Percentiles rank a stretch among this genome's conserved stretches.
phyloP scores from a whole-genome alignment of 2,797 vertebrate genomes.

The Micromesistius poutassou region DNA sequence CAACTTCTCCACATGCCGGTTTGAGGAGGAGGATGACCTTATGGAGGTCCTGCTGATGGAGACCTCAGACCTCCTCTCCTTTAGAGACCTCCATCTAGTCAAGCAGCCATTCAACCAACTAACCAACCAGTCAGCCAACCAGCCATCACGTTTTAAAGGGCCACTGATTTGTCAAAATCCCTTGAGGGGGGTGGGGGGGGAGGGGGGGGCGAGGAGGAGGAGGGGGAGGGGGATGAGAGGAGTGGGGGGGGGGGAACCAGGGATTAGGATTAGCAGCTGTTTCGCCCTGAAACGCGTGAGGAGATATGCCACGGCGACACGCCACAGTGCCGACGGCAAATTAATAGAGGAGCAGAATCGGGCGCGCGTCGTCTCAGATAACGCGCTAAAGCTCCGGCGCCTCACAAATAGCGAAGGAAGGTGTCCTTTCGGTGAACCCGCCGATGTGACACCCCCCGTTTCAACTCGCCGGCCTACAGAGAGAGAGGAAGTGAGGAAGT shows the following conservation, averaged over 20 bases:
- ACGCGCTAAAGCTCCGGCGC: constrained; percentile 62
- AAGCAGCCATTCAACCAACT: constrained; percentile 52
- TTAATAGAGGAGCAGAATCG: constrained; percentile 72
- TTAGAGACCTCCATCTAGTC: constrained; percentile 31
- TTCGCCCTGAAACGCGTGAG: constrained; percentile 71
- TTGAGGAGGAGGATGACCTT: constrained; percentile 34
- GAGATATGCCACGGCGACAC: constrained; percentile 57
- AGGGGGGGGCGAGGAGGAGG: constrained; percentile 17
- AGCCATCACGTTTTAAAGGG: constrained; percentile 67
- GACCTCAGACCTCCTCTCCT: constrained; percentile 57
- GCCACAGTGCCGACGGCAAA: constrained; percentile 61
- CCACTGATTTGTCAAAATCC: constrained; percentile 73
- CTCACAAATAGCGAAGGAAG: constrained; percentile 67
- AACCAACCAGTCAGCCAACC: constrained; percentile 65
- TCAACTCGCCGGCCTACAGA: background rate
- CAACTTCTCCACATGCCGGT: too few species aligned
- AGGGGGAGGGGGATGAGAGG: constrained; percentile 15
- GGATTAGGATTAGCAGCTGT: constrained; percentile 77
- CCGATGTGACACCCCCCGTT: constrained; percentile 53
- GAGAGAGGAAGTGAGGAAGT: constrained; percentile 11
- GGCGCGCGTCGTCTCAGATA: constrained; percentile 64
- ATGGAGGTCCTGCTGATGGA: constrained; percentile 21
- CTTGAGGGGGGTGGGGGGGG: constrained; percentile 22
- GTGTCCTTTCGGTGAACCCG: constrained; percentile 72
- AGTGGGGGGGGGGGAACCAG: constrained; percentile 32